These are phyloP conservation scores for Drosophila borealis DNA, from an alignment of 2,888 invertebrate genomes.

Conservation along the genomic window DNA sequence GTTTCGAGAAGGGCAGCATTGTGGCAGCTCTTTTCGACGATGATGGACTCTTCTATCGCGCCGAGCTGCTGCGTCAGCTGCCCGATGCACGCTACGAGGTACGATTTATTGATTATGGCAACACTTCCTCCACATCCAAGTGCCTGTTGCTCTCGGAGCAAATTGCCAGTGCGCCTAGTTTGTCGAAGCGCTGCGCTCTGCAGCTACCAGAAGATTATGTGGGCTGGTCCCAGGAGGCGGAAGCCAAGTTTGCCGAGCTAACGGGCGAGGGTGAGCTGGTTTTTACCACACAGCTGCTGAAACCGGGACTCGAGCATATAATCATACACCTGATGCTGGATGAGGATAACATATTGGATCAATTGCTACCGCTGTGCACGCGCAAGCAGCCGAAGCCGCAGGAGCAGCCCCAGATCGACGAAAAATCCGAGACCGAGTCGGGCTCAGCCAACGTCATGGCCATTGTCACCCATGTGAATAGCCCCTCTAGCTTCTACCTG, in stretches of 20 bases:
- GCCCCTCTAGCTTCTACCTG: conserved; percentile 91
- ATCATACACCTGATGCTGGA: conserved; percentile 88
- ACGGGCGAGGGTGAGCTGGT: conserved; percentile 89
- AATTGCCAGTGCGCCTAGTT: conserved; percentile 86
- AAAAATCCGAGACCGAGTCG: conserved; percentile 47
- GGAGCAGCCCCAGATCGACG: conserved; percentile 14
- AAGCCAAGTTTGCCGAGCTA: conserved; percentile 88
- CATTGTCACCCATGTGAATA: conserved; percentile 90
- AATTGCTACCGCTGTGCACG: conserved; percentile 87
- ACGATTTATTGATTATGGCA: conserved; percentile 89
- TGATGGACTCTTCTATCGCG: conserved; percentile 89
- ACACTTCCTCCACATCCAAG: conserved; percentile 87
- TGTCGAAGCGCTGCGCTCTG: conserved; percentile 88
- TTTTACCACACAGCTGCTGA: conserved; percentile 89
- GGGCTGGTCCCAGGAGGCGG: conserved; percentile 89
- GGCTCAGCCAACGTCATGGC: conserved; percentile 83
- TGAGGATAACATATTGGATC: conserved; percentile 87
- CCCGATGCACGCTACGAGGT: conserved; percentile 87
- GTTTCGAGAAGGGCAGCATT: conserved; percentile 85
- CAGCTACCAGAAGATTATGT: conserved; percentile 87
- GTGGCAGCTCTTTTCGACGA: conserved; percentile 89
- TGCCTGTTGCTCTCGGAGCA: conserved; percentile 87
- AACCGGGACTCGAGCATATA: conserved; percentile 88
- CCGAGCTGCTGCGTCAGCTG: conserved; percentile 87
- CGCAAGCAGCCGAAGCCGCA: conserved; percentile 43